These are phyloP conservation scores for Micronycteris hirsuta DNA, from an alignment of 2,113 vertebrate species.

Conservation along the genomic window DNA sequence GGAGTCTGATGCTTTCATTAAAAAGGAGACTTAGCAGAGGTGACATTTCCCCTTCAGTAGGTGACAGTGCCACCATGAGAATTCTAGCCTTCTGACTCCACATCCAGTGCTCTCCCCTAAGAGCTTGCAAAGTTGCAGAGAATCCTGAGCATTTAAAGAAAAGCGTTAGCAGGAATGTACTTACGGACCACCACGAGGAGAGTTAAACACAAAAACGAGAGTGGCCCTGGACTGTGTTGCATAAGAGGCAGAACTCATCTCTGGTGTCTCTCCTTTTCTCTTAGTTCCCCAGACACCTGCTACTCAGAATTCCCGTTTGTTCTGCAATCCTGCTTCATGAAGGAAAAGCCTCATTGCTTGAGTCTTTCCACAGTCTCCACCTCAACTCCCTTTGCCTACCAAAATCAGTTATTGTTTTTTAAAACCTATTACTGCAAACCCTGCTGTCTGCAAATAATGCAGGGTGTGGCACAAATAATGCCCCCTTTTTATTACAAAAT, in stretches of 20 bases:
- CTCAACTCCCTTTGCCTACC: neutral
- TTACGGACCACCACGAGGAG: neutral
- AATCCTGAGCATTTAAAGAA: neutral
- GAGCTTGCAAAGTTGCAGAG: neutral
- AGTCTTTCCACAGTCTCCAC: neutral
- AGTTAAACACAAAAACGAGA: neutral
- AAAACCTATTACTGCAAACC: neutral
- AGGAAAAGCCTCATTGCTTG: neutral
- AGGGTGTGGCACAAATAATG: no score
- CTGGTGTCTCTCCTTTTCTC: neutral
- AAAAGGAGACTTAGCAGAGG: neutral
- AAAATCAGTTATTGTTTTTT: neutral
- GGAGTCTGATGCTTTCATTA: neutral
- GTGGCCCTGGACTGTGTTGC: no score
- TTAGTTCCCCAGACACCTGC: neutral
- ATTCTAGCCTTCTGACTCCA: neutral
- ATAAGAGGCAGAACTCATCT: neutral
- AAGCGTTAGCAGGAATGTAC: neutral
- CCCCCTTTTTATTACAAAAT: no score
- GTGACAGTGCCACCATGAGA: neutral
- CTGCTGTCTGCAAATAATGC: neutral
- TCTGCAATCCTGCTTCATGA: neutral
- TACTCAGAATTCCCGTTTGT: neutral
- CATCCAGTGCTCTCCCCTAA: neutral
- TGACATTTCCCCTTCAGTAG: neutral